phyloP scores from a whole-genome alignment of 2,888 invertebrate species.

The Muscina levida region DNA sequence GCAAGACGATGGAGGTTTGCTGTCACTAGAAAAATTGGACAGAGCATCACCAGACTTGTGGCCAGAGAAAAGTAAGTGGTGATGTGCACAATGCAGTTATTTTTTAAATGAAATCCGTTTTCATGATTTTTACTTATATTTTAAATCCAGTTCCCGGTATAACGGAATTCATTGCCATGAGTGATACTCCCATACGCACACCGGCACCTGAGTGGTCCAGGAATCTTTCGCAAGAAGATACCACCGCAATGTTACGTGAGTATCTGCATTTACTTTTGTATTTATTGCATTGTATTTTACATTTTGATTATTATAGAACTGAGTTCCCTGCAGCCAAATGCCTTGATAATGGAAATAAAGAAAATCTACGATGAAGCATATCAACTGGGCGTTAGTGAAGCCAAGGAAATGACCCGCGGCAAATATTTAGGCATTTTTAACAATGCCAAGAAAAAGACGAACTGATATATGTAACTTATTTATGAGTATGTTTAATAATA shows the following conservation, averaged over 20 bases:
- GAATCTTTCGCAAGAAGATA: constrained; percentile 87
- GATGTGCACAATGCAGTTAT: no score
- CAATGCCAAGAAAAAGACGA: constrained; percentile 72
- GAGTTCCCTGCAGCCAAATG: constrained; percentile 88
- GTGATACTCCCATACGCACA: constrained; percentile 81
- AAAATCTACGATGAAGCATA: constrained; percentile 96
- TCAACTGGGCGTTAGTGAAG: constrained; percentile 95
- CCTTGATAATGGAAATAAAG: constrained; percentile 94
- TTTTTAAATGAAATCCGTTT: no score
- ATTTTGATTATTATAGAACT: constrained; percentile 81
- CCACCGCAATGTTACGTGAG: constrained; percentile 89
- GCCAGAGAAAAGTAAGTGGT: constrained; percentile 95
- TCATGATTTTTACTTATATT: not conserved
- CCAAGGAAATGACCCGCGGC: constrained; percentile 97
- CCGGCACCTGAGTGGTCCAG: constrained; percentile 85
- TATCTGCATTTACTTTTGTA: no score
- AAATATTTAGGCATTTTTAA: constrained; percentile 94
- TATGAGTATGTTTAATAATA: no score
- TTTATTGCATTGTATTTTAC: constrained; percentile 2
- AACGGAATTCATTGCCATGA: constrained; percentile 88
- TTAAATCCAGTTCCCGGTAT: constrained; percentile 90
- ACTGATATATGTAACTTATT: no score
- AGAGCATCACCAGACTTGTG: constrained; percentile 97
- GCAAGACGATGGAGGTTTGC: constrained; percentile 85
- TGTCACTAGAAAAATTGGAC: constrained; percentile 94